A percentile compares a stretch with the other conserved stretches of the same genome.
Conservation (phyloP, 2,797 vertebrate genomes). For the Alectoris magna region DNA sequence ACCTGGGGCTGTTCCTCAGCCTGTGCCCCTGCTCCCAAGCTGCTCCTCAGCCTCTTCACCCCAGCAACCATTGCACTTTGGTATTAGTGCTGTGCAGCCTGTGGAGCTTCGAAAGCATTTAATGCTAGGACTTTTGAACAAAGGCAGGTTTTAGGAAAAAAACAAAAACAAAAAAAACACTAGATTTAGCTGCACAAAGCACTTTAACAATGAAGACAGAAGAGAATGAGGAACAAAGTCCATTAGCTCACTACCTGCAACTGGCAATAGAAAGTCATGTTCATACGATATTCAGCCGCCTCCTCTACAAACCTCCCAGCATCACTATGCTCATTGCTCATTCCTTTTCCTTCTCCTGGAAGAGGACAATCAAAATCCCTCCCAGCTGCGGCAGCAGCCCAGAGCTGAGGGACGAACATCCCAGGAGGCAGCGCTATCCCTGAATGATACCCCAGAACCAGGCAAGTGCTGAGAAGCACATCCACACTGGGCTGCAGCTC, state of each 20-base stretch:
- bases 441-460: background rate
- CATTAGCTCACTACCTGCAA: background rate
- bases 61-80: background rate
- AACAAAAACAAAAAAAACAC: background rate
- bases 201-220: background rate
- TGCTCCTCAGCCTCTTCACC: background rate
- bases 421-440: background rate
- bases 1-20: background rate
- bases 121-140: background rate
- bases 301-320: background rate
- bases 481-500: background rate
- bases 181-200: background rate
- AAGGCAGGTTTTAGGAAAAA: background rate
- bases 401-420: accelerated
- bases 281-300: background rate
- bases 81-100: background rate
- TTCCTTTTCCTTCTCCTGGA: background rate
- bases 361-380: background rate
- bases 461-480: background rate
- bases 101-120: accelerated
- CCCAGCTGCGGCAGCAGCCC: accelerated
- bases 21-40: background rate
- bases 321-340: background rate
- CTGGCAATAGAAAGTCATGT: background rate
- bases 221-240: background rate